Conservation (phyloP, 2,113 vertebrate genomes). For the Empidonax alnorum region DNA sequence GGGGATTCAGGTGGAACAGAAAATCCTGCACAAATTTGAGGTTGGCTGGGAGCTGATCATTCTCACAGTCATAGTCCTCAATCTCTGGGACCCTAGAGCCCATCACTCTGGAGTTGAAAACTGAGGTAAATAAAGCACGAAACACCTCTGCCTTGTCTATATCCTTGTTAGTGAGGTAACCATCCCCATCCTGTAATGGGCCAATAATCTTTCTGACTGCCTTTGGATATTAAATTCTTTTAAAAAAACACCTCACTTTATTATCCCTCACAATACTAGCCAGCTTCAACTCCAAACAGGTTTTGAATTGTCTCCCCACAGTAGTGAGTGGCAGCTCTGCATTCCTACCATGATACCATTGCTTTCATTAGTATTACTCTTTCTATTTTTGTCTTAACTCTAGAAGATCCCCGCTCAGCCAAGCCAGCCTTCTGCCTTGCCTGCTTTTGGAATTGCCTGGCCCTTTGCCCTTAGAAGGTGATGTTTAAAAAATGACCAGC, state of each 20-base stretch:
- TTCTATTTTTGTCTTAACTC: neutral
- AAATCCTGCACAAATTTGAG: neutral
- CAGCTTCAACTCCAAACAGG: neutral
- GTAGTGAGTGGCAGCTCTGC: neutral
- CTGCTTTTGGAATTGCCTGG: neutral
- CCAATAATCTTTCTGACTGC: neutral
- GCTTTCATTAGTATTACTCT: neutral
- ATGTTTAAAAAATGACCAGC: neutral
- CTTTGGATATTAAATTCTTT: accelerated
- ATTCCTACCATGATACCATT: neutral
- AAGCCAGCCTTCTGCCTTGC: neutral
- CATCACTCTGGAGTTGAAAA: neutral
- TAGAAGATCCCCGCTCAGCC: neutral
- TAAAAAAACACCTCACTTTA: neutral
- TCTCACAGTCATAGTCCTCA: neutral
- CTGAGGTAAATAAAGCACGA: neutral
- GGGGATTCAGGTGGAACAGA: neutral
- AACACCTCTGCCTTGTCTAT: neutral
- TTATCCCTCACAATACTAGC: neutral
- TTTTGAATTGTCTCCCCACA: neutral
- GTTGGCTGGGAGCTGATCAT: neutral
- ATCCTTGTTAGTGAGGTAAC: neutral
- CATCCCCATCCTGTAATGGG: neutral
- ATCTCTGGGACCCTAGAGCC: neutral
- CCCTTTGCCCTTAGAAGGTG: neutral